phyloP scores from a whole-genome alignment of 2,113 vertebrate genomes.

The Chamaetylas fuelleborni region DNA sequence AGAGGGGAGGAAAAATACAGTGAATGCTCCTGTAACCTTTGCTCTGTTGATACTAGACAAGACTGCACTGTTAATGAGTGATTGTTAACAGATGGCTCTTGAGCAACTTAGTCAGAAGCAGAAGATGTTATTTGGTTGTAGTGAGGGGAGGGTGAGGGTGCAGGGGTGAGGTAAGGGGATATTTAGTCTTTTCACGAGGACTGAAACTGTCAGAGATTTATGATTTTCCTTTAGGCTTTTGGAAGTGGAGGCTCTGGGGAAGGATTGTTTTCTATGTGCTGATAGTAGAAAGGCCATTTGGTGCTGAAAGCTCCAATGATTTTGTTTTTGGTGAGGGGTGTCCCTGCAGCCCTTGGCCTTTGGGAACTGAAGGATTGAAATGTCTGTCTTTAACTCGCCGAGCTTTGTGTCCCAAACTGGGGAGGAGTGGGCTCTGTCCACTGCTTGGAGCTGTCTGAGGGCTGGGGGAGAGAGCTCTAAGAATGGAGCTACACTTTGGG shows the following conservation, averaged over 20 bases:
- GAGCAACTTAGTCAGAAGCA: slow-evolving; percentile 42
- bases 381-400: not conserved
- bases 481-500: not conserved
- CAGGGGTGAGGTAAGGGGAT: slow-evolving; percentile 58
- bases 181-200: slow-evolving; percentile 39
- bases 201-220: slow-evolving; percentile 23
- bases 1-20: slow-evolving; percentile 68
- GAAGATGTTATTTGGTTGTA: slow-evolving; percentile 36
- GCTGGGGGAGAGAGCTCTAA: not conserved
- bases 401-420: not conserved
- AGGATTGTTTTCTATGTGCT: not conserved
- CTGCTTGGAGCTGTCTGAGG: not conserved
- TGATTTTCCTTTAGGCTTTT: slow-evolving; percentile 32
- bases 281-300: not conserved
- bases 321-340: not conserved
- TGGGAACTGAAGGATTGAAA: not conserved
- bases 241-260: not conserved
- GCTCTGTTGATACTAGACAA: slow-evolving; percentile 73
- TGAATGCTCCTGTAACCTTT: slow-evolving; percentile 75
- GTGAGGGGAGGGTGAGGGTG: slow-evolving; percentile 41
- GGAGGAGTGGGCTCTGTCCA: not conserved
- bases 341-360: not conserved
- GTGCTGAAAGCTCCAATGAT: not conserved
- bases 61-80: slow-evolving; percentile 73
- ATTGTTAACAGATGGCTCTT: slow-evolving; percentile 72